Percentiles rank a stretch among this genome's conserved stretches.
Conservation (phyloP, 2,888 invertebrate species). For the Lasioglossum morio region DNA sequence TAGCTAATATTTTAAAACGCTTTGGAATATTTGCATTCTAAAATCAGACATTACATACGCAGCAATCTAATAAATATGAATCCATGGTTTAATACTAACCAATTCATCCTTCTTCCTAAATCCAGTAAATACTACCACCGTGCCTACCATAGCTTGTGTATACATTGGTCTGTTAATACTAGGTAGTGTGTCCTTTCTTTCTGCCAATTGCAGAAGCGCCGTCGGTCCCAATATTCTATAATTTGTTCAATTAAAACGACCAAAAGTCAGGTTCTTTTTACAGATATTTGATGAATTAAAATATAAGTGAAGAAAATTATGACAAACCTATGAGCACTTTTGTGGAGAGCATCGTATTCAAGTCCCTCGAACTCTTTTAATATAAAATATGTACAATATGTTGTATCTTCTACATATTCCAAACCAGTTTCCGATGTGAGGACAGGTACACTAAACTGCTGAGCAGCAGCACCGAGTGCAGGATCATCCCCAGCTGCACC, state of each 20-base stretch:
- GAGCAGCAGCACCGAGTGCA: conserved; percentile 86
- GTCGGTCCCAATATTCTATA: conserved; percentile 92
- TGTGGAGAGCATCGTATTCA: conserved; percentile 89
- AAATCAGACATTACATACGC: not conserved
- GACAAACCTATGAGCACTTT: conserved; percentile 87
- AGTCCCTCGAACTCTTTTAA: conserved; percentile 91
- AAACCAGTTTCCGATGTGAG: conserved; percentile 87
- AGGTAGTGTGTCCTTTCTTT: conserved; percentile 90
- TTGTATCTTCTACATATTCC: conserved; percentile 87
- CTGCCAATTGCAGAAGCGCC: conserved; percentile 91
- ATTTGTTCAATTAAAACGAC: conserved; percentile 27
- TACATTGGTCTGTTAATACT: conserved; percentile 93
- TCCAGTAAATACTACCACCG: conserved; percentile 96
- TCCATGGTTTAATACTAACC: conserved; percentile 86
- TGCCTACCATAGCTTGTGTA: conserved; percentile 94
- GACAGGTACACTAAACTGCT: conserved; percentile 88
- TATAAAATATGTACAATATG: conserved; percentile 90
- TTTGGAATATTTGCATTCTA: not conserved
- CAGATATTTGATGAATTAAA: not conserved
- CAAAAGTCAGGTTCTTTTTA: conserved; percentile 64
- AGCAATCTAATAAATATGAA: not conserved
- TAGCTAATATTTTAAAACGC: not conserved
- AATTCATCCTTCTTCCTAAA: conserved; percentile 95
- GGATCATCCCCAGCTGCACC: conserved; percentile 87
- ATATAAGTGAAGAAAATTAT: conserved; percentile 4